Evolutionary conservation across 2,797 vertebrate genomes (phyloP).

Genomic region (Acomys russatus): DNA sequence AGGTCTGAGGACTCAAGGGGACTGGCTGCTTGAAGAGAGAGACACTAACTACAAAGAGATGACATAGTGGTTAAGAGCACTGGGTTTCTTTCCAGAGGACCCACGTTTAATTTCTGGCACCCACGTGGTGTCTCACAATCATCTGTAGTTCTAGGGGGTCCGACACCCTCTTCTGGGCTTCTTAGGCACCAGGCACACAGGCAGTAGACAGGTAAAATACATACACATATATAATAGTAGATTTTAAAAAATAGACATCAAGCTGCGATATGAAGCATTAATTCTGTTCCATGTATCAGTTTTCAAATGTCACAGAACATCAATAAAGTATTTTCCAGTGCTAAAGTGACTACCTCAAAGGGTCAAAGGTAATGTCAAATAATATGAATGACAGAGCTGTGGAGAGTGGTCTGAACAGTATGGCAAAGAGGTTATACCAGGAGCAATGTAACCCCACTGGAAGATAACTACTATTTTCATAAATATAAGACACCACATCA

Average conservation of each 20-base stretch:
- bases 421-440: background rate
- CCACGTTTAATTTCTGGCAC: background rate
- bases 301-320: slow-evolving; percentile 53
- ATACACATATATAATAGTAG: background rate
- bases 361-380: slow-evolving; percentile 11
- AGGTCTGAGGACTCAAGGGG: slow-evolving; percentile 13
- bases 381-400: background rate
- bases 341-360: background rate
- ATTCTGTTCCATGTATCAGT: background rate
- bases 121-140: background rate
- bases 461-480: background rate
- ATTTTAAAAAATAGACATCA: background rate
- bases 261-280: background rate
- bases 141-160: background rate
- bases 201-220: background rate
- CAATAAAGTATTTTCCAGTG: slow-evolving; percentile 54
- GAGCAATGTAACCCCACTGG: background rate
- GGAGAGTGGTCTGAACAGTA: background rate
- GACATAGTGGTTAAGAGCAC: background rate
- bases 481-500: background rate
- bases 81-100: background rate
- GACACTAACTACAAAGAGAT: background rate
- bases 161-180: background rate
- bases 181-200: background rate
- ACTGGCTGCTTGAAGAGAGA: slow-evolving; percentile 19